phyloP scores from a whole-genome alignment of 1,140 invertebrate species.

The Delia radicum region DNA sequence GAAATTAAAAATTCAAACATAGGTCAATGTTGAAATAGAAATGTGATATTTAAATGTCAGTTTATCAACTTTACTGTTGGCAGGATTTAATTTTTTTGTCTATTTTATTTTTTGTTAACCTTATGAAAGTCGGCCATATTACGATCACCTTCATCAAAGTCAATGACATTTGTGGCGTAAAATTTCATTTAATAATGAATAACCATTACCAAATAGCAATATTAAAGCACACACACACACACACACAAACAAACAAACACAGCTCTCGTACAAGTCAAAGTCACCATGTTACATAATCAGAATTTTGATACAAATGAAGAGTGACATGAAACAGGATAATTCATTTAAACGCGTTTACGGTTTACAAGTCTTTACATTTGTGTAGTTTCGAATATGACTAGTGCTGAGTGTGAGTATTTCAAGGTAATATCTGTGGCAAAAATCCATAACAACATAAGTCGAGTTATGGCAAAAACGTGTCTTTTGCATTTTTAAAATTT shows the following conservation, averaged over 20 bases:
- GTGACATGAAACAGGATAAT: conserved; percentile 15
- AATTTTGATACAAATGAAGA: conserved; percentile 16
- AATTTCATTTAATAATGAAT: not conserved
- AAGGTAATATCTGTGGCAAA: too few relatives aligned
- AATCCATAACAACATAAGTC: too few relatives aligned
- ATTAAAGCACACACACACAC: not conserved
- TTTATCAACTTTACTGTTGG: not conserved
- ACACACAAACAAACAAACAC: not conserved
- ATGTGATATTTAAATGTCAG: not conserved
- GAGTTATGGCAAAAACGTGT: too few relatives aligned
- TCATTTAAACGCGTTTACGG: conserved; percentile 11
- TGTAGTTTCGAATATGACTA: too few relatives aligned
- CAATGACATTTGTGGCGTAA: not conserved
- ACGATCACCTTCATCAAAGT: conserved; percentile 5
- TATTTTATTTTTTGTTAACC: not conserved
- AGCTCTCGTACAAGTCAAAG: not conserved
- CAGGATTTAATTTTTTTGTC: not conserved
- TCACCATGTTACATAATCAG: not conserved
- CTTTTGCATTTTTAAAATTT: too few relatives aligned
- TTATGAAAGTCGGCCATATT: not conserved
- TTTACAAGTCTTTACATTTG: not conserved
- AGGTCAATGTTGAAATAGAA: not conserved
- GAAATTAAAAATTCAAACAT: not conserved
- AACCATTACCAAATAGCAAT: not conserved
- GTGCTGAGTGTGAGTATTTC: too few relatives aligned